Evolutionary conservation across 2,797 vertebrate species (phyloP), one percentile per base, ranked within the genome.

Genomic region (Huso huso): DNA sequence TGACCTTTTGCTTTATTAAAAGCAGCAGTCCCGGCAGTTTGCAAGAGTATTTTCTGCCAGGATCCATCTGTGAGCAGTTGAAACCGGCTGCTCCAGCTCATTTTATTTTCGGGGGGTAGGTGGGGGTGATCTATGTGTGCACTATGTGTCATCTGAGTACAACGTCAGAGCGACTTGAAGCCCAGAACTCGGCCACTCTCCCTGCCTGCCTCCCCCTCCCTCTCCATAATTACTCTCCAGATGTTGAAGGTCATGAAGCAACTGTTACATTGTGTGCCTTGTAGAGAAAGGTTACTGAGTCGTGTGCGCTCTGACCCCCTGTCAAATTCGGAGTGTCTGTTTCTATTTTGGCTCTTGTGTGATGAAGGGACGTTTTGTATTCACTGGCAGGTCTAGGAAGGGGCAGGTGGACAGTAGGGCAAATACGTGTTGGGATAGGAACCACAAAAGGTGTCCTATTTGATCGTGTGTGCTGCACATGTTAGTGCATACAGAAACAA

Each of bases 51-150:
- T 79, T 82, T 80, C 78, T 80, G 68, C 83, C 76, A 72, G 82
- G 80, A 86, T 84, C 88, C 89, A 90, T 90, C 89, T 90, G 89
- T 76, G 87, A 90, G 86, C 85, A 85, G 81, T 90, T 88, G 86
- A 85, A 76, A 75, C 23, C 73, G 81, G 79, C 81, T 85, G 82
- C 84, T 86, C 81, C 80, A 81, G 78, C 71, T 73, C 77, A 61
- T 62, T 78, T 76, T 76, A 78, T 74, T 84, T 77, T 78, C 80
- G 81, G 86, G 6, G 63, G 84, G 81, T 82, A 83, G 85, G 76
- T 72, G 78, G 81, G 66, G 76, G 73, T 88, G 86, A 88, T 86
- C 88, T 83, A 79, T 76, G 79, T 79, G 82, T 87, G 83, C 86
- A 86, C 85, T 72, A 77, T 73, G 79, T 87, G 86, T 87, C 85